Evolutionary conservation across 2,113 vertebrate genomes (phyloP).

Genomic region (Ciconia boyciana): DNA sequence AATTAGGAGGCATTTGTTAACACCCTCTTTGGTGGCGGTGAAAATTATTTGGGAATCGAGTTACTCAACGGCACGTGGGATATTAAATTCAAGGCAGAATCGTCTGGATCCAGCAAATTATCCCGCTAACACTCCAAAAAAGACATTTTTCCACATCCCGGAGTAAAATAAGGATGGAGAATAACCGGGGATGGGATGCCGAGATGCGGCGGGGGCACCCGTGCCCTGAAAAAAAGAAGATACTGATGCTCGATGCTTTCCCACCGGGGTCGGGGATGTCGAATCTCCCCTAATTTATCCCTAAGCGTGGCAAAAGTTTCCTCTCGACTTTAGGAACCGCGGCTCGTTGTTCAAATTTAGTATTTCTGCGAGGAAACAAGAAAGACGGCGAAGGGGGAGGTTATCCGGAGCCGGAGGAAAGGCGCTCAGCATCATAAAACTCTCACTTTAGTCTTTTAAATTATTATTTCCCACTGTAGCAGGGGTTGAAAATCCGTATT

Average conservation of each 20-base stretch:
- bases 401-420: background rate
- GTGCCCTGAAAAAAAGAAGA: background rate
- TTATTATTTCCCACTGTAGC: background rate
- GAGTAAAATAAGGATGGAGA: background rate
- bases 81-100: background rate
- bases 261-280: rapidly evolving
- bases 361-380: too few species aligned
- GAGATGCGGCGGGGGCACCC: rapidly evolving
- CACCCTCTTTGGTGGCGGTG: background rate
- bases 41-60: background rate
- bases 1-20: background rate
- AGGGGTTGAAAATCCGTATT: background rate
- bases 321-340: rapidly evolving
- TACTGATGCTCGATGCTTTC: rapidly evolving
- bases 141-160: rapidly evolving
- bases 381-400: too few species aligned
- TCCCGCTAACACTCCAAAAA: background rate
- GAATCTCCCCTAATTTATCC: background rate
- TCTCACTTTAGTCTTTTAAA: background rate
- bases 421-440: too few species aligned
- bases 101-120: background rate
- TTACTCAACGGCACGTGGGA: background rate
- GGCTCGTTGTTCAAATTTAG: background rate
- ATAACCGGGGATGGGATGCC: background rate
- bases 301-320: background rate